phyloP scores from a whole-genome alignment of 2,113 vertebrate species.

The Zosterops borbonicus region DNA sequence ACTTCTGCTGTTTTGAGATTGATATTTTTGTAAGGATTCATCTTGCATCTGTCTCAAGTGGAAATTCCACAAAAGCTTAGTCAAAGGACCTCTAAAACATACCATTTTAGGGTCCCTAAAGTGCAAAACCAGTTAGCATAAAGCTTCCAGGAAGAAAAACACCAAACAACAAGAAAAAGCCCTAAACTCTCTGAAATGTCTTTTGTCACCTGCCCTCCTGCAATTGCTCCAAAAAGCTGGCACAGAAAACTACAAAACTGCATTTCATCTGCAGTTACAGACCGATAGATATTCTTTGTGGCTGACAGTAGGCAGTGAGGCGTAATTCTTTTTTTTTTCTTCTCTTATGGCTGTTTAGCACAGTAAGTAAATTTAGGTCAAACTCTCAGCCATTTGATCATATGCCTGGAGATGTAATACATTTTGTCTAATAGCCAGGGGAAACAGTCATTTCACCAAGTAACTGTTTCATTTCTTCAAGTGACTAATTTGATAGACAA shows the following conservation, averaged over 20 bases:
- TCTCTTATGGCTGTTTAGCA: not conserved
- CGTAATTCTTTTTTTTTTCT: not conserved
- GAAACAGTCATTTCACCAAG: conserved; percentile 16
- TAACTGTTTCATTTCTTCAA: conserved; percentile 27
- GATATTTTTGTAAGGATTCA: conserved; percentile 29
- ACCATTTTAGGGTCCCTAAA: not conserved
- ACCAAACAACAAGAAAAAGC: not conserved
- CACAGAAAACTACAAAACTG: not conserved
- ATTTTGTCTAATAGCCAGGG: conserved; percentile 19
- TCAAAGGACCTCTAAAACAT: not conserved
- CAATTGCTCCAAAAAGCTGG: not conserved
- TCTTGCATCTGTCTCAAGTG: not conserved
- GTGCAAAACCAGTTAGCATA: not conserved
- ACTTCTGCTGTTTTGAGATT: conserved; percentile 31
- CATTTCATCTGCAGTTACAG: conserved; percentile 28
- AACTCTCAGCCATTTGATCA: conserved; percentile 28
- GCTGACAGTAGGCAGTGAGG: conserved; percentile 28
- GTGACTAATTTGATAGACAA: not conserved
- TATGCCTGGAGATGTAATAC: conserved; percentile 3
- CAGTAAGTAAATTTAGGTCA: conserved; percentile 56
- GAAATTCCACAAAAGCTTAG: not conserved
- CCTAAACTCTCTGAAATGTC: not conserved
- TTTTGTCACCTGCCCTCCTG: conserved; percentile 15
- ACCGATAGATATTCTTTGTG: not conserved
- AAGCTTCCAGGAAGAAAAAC: not conserved